phyloP scores from a whole-genome alignment of 1,140 invertebrate genomes.

The Gryllus bimaculatus region DNA sequence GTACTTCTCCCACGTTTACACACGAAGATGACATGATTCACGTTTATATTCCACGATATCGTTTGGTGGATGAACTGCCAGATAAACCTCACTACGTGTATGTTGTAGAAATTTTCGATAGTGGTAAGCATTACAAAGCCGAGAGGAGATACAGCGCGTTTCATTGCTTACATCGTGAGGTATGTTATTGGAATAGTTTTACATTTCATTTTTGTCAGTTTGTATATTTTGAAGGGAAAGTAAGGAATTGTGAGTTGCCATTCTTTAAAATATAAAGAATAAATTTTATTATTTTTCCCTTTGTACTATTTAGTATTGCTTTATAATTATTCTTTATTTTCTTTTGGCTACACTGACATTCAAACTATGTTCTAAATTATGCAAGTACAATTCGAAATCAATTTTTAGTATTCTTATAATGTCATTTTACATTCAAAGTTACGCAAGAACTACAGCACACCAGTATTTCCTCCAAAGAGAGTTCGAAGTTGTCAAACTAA shows the following conservation, averaged over 20 bases:
- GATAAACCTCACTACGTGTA: constrained; percentile 32
- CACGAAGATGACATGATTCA: constrained; percentile 17
- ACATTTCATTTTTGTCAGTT: too few species aligned
- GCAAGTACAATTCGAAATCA: neutral
- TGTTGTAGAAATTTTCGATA: constrained; percentile 33
- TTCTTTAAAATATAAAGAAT: neutral
- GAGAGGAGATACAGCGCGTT: constrained; percentile 38
- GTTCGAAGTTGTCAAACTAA: constrained; percentile 37
- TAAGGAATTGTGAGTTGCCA: neutral
- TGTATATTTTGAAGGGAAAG: neutral
- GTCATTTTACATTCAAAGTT: constrained; percentile 26
- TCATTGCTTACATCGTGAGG: constrained; percentile 37
- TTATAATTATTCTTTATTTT: neutral
- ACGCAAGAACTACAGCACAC: constrained; percentile 34
- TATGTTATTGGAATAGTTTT: constrained; percentile 17
- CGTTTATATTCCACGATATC: constrained; percentile 22
- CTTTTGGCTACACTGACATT: neutral
- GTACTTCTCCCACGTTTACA: too few species aligned
- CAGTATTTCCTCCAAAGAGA: constrained; percentile 41
- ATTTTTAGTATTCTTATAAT: neutral
- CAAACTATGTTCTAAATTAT: neutral
- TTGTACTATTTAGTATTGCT: neutral
- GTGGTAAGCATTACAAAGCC: constrained; percentile 30
- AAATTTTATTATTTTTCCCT: neutral
- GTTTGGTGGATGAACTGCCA: constrained; percentile 20